These are phyloP conservation scores for Pandemis cinnamomeana DNA, from an alignment of 2,888 invertebrate genomes.

Conservation along the genomic window DNA sequence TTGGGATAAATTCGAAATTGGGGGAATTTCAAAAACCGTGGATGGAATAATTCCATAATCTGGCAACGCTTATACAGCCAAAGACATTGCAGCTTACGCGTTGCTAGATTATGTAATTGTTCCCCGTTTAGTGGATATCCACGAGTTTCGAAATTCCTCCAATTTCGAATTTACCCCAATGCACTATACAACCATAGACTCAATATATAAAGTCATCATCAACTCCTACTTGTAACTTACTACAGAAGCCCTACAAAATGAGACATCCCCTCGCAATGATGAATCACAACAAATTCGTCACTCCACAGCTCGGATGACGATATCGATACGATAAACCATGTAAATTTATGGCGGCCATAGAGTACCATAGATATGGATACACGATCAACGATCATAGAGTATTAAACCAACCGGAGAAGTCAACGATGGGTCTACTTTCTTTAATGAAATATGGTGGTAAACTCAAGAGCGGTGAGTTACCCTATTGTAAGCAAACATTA, in stretches of 20 bases:
- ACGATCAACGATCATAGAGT: background rate
- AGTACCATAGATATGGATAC: slow-evolving; percentile 3
- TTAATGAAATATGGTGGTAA: too few species aligned
- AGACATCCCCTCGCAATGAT: slow-evolving; percentile 23
- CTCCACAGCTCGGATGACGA: slow-evolving; percentile 62
- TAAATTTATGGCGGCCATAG: slow-evolving; percentile 67
- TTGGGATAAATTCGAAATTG: too few species aligned
- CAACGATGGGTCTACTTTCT: background rate
- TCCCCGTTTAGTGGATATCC: too few species aligned
- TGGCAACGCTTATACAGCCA: too few species aligned
- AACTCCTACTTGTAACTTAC: background rate
- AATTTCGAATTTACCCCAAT: too few species aligned
- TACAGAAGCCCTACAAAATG: background rate
- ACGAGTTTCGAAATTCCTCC: too few species aligned
- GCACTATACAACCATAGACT: background rate
- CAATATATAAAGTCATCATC: background rate
- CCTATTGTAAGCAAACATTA: too few species aligned
- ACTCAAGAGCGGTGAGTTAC: too few species aligned
- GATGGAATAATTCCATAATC: too few species aligned
- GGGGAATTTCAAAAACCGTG: too few species aligned
- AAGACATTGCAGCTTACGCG: too few species aligned
- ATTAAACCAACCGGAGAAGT: background rate
- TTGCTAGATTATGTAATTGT: too few species aligned
- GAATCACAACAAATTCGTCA: slow-evolving; percentile 57
- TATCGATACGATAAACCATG: slow-evolving; percentile 69